phyloP scores from a whole-genome alignment of 1,140 invertebrate genomes.

The Dendroctonus ponderosae region DNA sequence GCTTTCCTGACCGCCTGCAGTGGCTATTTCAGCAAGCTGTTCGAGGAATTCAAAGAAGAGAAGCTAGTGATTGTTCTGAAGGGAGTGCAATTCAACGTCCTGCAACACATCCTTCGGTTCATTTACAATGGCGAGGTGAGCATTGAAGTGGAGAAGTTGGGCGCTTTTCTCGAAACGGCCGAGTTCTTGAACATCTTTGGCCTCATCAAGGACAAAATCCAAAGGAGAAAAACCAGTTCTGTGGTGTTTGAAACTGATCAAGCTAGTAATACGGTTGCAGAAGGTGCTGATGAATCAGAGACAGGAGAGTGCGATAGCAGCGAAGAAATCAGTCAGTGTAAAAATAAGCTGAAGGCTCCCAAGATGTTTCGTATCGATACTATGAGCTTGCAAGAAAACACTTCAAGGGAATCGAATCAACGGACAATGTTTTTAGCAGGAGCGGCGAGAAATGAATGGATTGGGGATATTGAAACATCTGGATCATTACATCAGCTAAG shows the following conservation, averaged over 20 bases:
- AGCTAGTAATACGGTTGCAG: not conserved
- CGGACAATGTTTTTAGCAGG: too few species aligned
- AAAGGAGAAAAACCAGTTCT: not conserved
- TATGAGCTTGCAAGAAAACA: not conserved
- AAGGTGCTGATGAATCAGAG: not conserved
- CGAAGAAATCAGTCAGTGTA: not conserved
- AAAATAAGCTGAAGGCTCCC: not conserved
- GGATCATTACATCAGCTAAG: too few species aligned
- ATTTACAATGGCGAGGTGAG: conserved; percentile 72
- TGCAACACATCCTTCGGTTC: conserved; percentile 78
- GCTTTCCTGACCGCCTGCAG: conserved; percentile 83
- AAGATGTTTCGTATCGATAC: not conserved
- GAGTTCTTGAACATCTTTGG: conserved; percentile 59
- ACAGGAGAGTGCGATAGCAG: not conserved
- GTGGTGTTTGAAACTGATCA: not conserved
- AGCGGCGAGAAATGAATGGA: too few species aligned
- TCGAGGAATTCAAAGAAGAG: conserved; percentile 80
- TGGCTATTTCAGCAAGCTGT: conserved; percentile 78
- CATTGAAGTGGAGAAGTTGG: conserved; percentile 63
- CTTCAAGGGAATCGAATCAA: too few species aligned
- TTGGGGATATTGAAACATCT: too few species aligned
- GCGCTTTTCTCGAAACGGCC: conserved; percentile 64
- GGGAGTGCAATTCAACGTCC: conserved; percentile 78
- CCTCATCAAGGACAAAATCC: conserved; percentile 21
- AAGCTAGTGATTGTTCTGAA: conserved; percentile 85